A percentile compares a stretch with the other conserved stretches of the same genome.
These are phyloP conservation scores for Zaprionus capensis DNA, from an alignment of 1,140 invertebrate species.

Conservation along the genomic window DNA sequence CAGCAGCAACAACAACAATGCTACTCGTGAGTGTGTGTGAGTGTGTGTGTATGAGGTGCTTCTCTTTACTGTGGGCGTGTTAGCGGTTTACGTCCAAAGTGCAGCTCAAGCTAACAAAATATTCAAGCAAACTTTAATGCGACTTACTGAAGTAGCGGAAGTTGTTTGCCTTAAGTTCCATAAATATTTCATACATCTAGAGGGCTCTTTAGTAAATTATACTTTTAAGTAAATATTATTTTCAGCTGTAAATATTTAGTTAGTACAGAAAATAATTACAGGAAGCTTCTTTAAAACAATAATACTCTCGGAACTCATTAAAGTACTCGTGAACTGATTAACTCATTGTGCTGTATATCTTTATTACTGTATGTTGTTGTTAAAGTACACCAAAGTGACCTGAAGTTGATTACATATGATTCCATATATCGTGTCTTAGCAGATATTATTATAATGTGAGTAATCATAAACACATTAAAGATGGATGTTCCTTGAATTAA, in stretches of 20 bases:
- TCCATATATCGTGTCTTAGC: no score
- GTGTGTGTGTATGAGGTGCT: not conserved
- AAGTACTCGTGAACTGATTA: no score
- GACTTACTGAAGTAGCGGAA: not conserved
- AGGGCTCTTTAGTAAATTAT: not conserved
- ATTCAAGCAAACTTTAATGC: not conserved
- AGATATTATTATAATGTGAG: no score
- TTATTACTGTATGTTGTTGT: no score
- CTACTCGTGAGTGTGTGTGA: not conserved
- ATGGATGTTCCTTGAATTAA: no score
- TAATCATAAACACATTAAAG: no score
- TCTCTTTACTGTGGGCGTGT: constrained; percentile 23
- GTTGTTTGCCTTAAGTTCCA: not conserved
- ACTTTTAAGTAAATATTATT: not conserved
- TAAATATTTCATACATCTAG: not conserved
- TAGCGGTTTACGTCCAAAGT: constrained; percentile 19
- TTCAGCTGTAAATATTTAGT: not conserved
- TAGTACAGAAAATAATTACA: not conserved
- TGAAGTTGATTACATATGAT: no score
- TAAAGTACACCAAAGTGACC: no score
- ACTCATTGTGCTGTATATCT: no score
- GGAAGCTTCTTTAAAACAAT: no score
- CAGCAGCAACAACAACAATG: constrained; percentile 24
- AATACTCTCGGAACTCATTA: no score
- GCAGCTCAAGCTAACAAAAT: constrained; percentile 13